Base-by-base conservation (phyloP, 2,888 invertebrate genomes). In the Hirtodrosophila histrioides region DNA sequence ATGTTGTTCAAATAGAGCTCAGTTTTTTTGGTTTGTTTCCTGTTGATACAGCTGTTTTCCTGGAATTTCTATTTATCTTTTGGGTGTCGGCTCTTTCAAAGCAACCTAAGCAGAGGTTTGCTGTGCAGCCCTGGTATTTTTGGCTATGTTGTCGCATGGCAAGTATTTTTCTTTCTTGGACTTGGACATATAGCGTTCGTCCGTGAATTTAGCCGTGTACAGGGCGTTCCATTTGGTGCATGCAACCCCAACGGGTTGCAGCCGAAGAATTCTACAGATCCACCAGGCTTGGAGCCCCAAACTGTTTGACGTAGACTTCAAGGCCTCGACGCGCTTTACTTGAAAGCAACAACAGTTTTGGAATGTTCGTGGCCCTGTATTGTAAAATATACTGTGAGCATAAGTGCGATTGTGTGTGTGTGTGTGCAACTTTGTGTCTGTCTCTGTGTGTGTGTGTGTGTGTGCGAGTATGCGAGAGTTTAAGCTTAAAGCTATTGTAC, bases 401-500 rank as follows among this genome's bases (percentile, higher is more conserved):
- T 17, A 17, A 17, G 17, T 17, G 17, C 17, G 17, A 1, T 17
- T 60, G 57, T 46, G 51, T 69, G 65, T 71, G 66, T 72, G 70
- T 67, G 64, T 62, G 44, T 57, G 63, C 57, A 57, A 46, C 54
- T 61, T 54, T 53, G 60, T 72, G 79, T 54, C 58, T 68, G 68
- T 55, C 44, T 12, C 17, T 62, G 53, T 54, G 29, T 53, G 12
- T 61, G 68, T 49, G 44, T 51, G 41, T 53, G 37, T 53, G 55
- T 43, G 12, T 61, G 82, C 51, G 64, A 64, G 75, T 88, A 80
- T 84, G 88, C 69, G 86, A 88, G 86, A 88, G 88, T 88, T 88
- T 88, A 85, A 88, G 85, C 85, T 85, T 85, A 88, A 85, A 88
- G 85, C 88, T 85, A 85, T 85, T 88, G 85, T 85, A 85, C 78